A percentile compares a stretch with the other conserved stretches of the same genome.
Evolutionary conservation across 2,888 invertebrate genomes (phyloP).

Genomic region (Aspidiotus rigidus): DNA sequence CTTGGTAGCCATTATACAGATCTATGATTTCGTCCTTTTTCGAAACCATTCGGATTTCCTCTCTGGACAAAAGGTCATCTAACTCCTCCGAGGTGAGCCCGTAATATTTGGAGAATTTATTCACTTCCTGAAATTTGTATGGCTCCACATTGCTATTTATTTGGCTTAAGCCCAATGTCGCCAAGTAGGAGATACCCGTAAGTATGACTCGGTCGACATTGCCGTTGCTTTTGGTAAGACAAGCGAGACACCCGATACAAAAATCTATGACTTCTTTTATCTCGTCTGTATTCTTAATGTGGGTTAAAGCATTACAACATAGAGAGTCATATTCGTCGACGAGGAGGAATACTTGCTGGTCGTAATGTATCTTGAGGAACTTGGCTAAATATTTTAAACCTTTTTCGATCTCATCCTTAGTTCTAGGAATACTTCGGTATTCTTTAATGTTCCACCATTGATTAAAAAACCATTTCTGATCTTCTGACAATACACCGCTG

Average conservation of each 20-base stretch:
- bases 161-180: background rate
- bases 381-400: background rate
- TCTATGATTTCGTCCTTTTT: background rate
- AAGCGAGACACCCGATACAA: too few relatives aligned
- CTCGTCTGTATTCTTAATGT: background rate
- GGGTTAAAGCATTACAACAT: conserved; percentile 4
- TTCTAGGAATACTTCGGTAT: background rate
- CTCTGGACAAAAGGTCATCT: background rate
- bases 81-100: background rate
- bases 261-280: background rate
- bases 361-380: background rate
- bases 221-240: too few relatives aligned
- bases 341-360: background rate
- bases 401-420: background rate
- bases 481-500: background rate
- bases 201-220: background rate
- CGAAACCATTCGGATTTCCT: background rate
- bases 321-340: conserved; percentile 10
- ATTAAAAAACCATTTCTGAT: background rate
- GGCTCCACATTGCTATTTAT: background rate
- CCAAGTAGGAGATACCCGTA: background rate
- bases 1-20: background rate
- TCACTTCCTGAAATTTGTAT: background rate
- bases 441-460: background rate
- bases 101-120: background rate